Evolutionary conservation across 2,113 vertebrate genomes (phyloP).

Genomic region (Cyprinodon brontotheroides): DNA sequence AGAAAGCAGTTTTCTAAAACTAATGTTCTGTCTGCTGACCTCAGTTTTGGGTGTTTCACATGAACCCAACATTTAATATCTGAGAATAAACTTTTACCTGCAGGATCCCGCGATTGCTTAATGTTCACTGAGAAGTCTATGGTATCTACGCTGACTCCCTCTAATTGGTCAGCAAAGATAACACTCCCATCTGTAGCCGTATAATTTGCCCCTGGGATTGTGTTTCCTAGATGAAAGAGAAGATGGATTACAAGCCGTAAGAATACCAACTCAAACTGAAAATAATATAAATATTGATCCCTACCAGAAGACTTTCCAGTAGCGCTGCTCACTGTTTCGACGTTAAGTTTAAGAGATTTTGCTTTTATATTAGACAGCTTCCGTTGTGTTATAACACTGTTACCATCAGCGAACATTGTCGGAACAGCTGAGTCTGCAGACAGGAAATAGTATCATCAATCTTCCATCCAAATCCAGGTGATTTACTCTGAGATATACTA

Average conservation of each 20-base stretch:
- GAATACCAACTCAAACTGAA: not conserved
- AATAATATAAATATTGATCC: not conserved
- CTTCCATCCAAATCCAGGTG: not conserved
- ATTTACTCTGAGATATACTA: no score
- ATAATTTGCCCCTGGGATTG: not conserved
- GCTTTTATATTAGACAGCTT: not conserved
- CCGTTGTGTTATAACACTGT: not conserved
- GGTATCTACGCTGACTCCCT: accelerated
- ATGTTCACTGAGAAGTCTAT: not conserved
- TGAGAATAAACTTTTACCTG: constrained; percentile 4
- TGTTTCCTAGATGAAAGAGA: not conserved
- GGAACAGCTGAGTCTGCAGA: not conserved
- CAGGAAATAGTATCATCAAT: not conserved
- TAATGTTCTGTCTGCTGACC: no score
- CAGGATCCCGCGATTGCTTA: not conserved
- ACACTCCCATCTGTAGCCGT: accelerated
- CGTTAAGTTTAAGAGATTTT: not conserved
- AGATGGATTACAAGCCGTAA: not conserved
- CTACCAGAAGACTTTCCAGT: not conserved
- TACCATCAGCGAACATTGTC: not conserved
- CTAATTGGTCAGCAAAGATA: not conserved
- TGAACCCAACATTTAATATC: not conserved
- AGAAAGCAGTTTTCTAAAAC: no score
- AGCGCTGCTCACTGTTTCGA: not conserved
- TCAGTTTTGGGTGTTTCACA: not conserved